phyloP scores from a whole-genome alignment of 2,113 vertebrate species.

The Felis chaus region DNA sequence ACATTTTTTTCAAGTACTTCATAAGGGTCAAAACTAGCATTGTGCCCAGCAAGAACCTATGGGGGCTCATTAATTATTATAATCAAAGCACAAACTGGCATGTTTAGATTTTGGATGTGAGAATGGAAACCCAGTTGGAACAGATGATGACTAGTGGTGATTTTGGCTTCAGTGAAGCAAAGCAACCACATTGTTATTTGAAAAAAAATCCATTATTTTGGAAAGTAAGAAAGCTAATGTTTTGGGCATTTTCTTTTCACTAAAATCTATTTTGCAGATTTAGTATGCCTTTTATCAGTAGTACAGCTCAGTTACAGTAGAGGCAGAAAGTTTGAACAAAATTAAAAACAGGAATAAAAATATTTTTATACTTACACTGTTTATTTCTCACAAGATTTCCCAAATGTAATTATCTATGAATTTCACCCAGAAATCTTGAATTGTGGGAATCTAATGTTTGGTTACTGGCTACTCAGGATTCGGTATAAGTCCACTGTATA shows the following conservation, averaged over 20 bases:
- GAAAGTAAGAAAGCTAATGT: not conserved
- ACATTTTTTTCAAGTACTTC: not conserved
- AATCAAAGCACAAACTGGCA: not conserved
- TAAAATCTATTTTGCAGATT: conserved; percentile 45
- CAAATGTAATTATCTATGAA: conserved; percentile 42
- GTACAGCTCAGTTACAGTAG: conserved; percentile 40
- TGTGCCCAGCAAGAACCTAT: not conserved
- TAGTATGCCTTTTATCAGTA: conserved; percentile 31
- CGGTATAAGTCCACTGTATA: not conserved
- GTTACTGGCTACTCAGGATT: not conserved
- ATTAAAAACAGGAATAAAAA: conserved; percentile 58
- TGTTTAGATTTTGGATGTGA: conserved; percentile 45
- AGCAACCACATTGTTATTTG: conserved; percentile 7
- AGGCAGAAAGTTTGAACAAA: not conserved
- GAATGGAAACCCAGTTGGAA: not conserved
- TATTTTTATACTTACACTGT: conserved; percentile 48
- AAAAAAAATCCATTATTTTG: not conserved
- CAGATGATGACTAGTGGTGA: conserved; percentile 25
- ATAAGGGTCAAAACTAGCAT: not conserved
- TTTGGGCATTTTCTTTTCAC: conserved; percentile 25
- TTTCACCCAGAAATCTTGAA: not conserved
- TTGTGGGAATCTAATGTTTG: not conserved
- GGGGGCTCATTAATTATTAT: not conserved
- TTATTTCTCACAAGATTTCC: conserved; percentile 51
- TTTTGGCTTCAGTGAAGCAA: conserved; percentile 27